A percentile compares a stretch with the other conserved stretches of the same genome.
Conservation (phyloP, 2,888 invertebrate genomes). For the Monopis laevigella region DNA sequence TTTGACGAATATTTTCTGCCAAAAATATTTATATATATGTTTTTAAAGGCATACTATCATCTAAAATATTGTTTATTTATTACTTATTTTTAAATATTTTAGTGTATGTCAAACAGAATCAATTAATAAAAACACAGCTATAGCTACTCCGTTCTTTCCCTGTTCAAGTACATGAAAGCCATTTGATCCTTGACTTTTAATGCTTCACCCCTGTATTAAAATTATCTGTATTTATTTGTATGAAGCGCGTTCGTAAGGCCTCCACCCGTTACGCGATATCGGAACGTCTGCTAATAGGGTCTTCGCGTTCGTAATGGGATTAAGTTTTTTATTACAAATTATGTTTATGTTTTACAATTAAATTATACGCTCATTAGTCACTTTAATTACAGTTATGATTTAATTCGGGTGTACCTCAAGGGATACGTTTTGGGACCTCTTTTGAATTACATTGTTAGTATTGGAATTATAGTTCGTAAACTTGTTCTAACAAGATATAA, state of each 20-base stretch:
- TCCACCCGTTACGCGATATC: constrained; percentile 26
- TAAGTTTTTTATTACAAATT: too few species aligned
- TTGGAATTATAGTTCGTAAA: too few species aligned
- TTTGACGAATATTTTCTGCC: too few species aligned
- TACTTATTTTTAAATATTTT: too few species aligned
- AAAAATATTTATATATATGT: too few species aligned
- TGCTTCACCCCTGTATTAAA: constrained; percentile 66
- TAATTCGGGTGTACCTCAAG: neutral
- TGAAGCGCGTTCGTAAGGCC: constrained; percentile 62
- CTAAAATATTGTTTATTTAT: too few species aligned
- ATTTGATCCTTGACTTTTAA: constrained; percentile 69
- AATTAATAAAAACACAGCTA: too few species aligned
- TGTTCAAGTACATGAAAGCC: constrained; percentile 48
- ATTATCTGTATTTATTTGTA: constrained; percentile 64
- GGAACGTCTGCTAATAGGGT: constrained; percentile 2
- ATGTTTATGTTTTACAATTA: neutral
- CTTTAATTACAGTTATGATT: neutral
- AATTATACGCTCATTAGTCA: neutral
- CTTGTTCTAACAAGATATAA: neutral
- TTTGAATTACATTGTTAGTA: too few species aligned
- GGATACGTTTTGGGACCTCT: too few species aligned
- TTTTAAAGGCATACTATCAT: too few species aligned
- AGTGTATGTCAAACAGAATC: too few species aligned
- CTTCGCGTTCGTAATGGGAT: too few species aligned
- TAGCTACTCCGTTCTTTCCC: constrained; percentile 19